Percentiles rank a stretch among this genome's conserved stretches.
Conservation (phyloP, 2,888 invertebrate genomes). For the Marronus borbonicus region DNA sequence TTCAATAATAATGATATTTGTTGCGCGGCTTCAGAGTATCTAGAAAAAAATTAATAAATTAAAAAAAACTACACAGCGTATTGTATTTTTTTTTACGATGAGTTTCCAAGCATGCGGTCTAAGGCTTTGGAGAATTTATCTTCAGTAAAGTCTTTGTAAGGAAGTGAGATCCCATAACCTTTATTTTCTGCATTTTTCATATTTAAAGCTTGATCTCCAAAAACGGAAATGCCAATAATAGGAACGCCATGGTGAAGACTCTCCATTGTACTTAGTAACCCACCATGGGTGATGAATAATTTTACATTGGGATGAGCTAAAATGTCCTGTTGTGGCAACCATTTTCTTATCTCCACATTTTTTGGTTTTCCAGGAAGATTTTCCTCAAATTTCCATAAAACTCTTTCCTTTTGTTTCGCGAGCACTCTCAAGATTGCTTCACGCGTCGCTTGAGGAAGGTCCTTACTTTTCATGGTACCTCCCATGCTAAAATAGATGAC, state of each 20-base stretch:
- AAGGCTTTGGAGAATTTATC: conserved; percentile 52
- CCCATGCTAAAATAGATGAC: conserved; percentile 76
- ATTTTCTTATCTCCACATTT: conserved; percentile 68
- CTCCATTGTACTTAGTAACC: conserved; percentile 57
- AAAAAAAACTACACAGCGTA: neutral
- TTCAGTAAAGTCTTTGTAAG: conserved; percentile 52
- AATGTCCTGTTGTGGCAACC: conserved; percentile 69
- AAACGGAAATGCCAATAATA: conserved; percentile 56
- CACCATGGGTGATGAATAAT: conserved; percentile 58
- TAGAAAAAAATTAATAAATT: neutral
- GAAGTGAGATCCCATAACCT: conserved; percentile 55
- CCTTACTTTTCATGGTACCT: conserved; percentile 74
- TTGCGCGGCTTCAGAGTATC: conserved; percentile 55
- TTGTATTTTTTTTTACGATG: conserved; percentile 50
- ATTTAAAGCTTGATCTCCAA: conserved; percentile 57
- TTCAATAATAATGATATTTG: conserved; percentile 59
- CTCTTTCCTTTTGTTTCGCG: conserved; percentile 72
- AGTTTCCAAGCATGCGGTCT: conserved; percentile 54
- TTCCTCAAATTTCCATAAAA: conserved; percentile 73
- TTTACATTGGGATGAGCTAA: conserved; percentile 58
- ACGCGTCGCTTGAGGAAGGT: conserved; percentile 72
- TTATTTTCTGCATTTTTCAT: conserved; percentile 50
- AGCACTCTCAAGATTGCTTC: conserved; percentile 74
- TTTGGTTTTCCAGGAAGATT: conserved; percentile 64
- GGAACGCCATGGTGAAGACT: conserved; percentile 57